Evolutionary conservation across 1,140 invertebrate genomes (phyloP), one percentile per base, ranked within the genome.

Genomic region (Diorhabda elongata): DNA sequence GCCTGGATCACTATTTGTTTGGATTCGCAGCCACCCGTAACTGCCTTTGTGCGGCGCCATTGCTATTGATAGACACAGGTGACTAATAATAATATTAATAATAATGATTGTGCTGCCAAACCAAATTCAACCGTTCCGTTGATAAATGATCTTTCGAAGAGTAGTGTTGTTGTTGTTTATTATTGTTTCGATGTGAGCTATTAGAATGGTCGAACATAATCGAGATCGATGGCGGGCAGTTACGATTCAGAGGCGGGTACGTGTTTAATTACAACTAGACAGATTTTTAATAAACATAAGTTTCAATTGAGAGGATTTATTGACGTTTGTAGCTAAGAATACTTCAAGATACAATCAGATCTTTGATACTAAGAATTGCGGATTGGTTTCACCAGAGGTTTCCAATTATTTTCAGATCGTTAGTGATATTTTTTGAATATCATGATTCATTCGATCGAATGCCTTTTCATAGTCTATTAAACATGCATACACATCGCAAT

Each of bases 71-170:
- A n/a, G 47, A 52, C 47, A 52, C 47, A 52, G 47, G 47, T 52
- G 47, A 52, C 47, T 52, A 52, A 52, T 52, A 52, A 52, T 52
- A 52, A 52, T 52, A 52, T 52, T 52, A 52, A 52, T 52, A 52
- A 52, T 52, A 52, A 52, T 52, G 47, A 52, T 52, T 52, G 47
- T n/a, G 47, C 47, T 52, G 47, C 6, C 47, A 52, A 8, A n/a
- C 6, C n/a, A 52, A 8, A n/a, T n/a, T 52, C 47, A 52, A 52
- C 47, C 47, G 47, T 52, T 52, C 6, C 47, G 47, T 52, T 52
- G 47, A 52, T 52, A 52, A 52, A 52, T 52, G 47, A 52, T 52
- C 47, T 52, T 52, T 52, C 47, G n/a, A 52, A 52, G 47, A 52
- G 47, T 52, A 52, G 47, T 52, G 47, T 52, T 52, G 47, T 52